Conservation (phyloP, 2,888 invertebrate species). For the Steromphala cineraria region DNA sequence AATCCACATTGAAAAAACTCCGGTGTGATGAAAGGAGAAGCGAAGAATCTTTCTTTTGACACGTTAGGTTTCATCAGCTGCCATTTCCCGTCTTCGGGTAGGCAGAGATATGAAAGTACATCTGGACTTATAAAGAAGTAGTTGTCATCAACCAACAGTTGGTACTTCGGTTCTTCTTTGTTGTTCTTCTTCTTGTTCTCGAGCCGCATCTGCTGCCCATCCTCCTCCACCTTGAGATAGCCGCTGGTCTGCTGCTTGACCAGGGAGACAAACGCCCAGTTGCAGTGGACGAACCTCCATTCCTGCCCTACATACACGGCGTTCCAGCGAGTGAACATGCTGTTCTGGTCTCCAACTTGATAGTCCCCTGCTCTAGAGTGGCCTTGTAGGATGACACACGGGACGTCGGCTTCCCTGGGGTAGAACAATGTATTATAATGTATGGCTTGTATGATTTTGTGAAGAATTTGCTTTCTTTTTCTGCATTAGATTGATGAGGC, state of each 20-base stretch:
- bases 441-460: no score
- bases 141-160: conserved; percentile 31
- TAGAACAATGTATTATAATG: not conserved
- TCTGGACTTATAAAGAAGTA: conserved; percentile 56
- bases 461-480: no score
- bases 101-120: conserved; percentile 45
- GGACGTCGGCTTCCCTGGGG: not conserved
- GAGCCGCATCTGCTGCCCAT: not conserved
- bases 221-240: not conserved
- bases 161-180: not conserved
- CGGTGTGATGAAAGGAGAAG: conserved; percentile 24
- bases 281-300: not conserved
- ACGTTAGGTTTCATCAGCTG: conserved; percentile 41
- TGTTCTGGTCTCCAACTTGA: not conserved
- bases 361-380: not conserved
- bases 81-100: conserved; percentile 50
- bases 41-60: conserved; percentile 24
- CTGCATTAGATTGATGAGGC: no score
- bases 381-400: not conserved
- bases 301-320: not conserved
- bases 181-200: not conserved
- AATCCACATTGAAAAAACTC: conserved; percentile 12
- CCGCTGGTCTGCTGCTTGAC: not conserved
- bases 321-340: not conserved
- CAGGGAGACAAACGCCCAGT: not conserved